Percentiles rank a stretch among this genome's conserved stretches.
These are phyloP conservation scores for Flexamia atlantica DNA, from an alignment of 2,888 invertebrate species.

Conservation along the genomic window DNA sequence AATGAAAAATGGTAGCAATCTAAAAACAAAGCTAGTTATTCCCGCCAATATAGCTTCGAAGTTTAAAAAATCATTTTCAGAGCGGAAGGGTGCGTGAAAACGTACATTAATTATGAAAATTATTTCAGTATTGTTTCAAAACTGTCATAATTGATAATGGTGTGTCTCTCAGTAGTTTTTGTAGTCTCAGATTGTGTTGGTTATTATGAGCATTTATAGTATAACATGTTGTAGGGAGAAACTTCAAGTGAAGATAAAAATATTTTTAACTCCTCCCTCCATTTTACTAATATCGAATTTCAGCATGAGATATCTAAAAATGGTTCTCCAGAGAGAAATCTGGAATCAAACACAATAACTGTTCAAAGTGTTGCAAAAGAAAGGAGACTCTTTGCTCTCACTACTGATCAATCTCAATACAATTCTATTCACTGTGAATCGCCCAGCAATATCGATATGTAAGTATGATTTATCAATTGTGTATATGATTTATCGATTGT, in stretches of 20 bases:
- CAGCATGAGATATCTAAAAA: neutral
- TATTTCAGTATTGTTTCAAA: too few species aligned
- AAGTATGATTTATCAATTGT: too few species aligned
- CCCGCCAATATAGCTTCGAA: too few species aligned
- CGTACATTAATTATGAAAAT: too few species aligned
- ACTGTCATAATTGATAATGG: too few species aligned
- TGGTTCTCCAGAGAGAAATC: neutral
- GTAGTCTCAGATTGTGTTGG: too few species aligned
- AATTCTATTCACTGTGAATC: neutral
- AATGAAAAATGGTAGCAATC: too few species aligned
- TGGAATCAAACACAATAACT: neutral
- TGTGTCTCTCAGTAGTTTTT: too few species aligned
- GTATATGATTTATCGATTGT: too few species aligned
- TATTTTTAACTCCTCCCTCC: neutral
- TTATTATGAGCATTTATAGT: neutral
- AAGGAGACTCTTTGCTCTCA: neutral
- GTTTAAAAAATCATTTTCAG: too few species aligned
- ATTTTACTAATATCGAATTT: neutral
- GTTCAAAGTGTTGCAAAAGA: neutral
- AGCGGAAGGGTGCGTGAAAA: too few species aligned
- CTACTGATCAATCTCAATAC: neutral
- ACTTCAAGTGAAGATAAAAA: neutral
- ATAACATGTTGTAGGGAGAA: conserved; percentile 3
- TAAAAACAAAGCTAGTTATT: too few species aligned
- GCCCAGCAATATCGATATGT: neutral